Conservation (phyloP, 2,797 vertebrate species). For the Chromis chromis region DNA sequence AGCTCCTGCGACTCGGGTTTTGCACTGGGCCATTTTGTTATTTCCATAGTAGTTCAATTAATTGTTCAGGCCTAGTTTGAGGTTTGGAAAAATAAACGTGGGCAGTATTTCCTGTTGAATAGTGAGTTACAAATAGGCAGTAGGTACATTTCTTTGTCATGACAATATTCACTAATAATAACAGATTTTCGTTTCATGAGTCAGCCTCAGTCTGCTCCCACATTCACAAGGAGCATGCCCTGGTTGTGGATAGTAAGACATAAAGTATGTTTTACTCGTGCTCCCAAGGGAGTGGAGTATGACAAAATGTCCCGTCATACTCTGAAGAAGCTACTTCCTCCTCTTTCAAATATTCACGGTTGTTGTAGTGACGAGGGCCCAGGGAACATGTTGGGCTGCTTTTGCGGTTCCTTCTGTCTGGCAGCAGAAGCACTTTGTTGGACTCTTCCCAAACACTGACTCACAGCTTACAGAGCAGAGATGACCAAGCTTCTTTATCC, state of each 20-base stretch:
- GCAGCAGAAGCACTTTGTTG: slow-evolving; percentile 72
- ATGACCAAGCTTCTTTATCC: slow-evolving; percentile 80
- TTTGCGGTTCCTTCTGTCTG: slow-evolving; percentile 71
- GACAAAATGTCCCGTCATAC: slow-evolving; percentile 63
- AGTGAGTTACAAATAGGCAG: neutral
- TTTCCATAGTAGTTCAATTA: too few relatives aligned
- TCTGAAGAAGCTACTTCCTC: slow-evolving; percentile 62
- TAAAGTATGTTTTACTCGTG: slow-evolving; percentile 49
- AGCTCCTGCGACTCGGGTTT: too few relatives aligned
- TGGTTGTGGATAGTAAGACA: slow-evolving; percentile 43
- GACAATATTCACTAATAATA: neutral
- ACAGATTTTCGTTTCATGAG: too few relatives aligned
- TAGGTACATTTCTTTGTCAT: neutral
- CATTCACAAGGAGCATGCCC: slow-evolving; percentile 13
- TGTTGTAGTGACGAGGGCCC: slow-evolving; percentile 56
- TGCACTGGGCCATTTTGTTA: too few relatives aligned
- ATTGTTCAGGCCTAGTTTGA: neutral
- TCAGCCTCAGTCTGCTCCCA: neutral
- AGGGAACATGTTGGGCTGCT: slow-evolving; percentile 60
- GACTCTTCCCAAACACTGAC: slow-evolving; percentile 78
- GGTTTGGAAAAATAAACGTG: neutral
- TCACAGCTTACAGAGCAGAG: slow-evolving; percentile 73
- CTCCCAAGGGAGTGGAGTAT: slow-evolving; percentile 37
- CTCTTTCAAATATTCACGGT: slow-evolving; percentile 50
- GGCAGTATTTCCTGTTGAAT: neutral